A percentile compares a stretch with the other conserved stretches of the same genome.
These are phyloP conservation scores for Tribolium madens DNA, from an alignment of 1,140 invertebrate species.

Conservation along the genomic window DNA sequence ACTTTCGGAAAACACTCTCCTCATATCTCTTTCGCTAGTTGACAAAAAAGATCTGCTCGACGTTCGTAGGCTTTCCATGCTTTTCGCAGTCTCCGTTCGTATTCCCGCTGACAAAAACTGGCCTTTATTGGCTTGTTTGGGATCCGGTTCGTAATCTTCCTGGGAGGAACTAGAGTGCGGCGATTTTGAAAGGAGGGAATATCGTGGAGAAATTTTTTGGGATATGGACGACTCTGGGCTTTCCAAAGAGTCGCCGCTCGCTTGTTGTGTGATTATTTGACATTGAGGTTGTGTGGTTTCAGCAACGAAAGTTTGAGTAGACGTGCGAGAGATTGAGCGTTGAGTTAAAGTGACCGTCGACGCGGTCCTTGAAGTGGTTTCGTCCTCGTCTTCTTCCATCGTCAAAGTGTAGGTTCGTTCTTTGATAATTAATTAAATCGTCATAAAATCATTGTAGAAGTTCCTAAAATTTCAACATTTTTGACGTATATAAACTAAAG, in stretches of 20 bases:
- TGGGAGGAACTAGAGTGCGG: conserved; percentile 78
- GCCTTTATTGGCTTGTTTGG: conserved; percentile 68
- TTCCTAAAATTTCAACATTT: background rate
- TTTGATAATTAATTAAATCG: background rate
- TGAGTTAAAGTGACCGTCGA: conserved; percentile 62
- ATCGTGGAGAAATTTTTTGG: conserved; percentile 56
- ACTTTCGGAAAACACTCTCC: conserved; percentile 67
- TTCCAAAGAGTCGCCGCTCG: conserved; percentile 65
- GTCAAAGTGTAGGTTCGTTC: conserved; percentile 49
- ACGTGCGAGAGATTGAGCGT: conserved; percentile 55
- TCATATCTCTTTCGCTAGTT: conserved; percentile 75
- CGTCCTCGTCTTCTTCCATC: conserved; percentile 73
- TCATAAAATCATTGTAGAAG: conserved; percentile 29
- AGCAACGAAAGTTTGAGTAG: conserved; percentile 52
- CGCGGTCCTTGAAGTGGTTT: conserved; percentile 61
- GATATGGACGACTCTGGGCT: conserved; percentile 61
- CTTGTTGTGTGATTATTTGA: conserved; percentile 67
- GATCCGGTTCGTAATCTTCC: conserved; percentile 74
- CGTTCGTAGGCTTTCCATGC: conserved; percentile 76
- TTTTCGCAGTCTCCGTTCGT: conserved; percentile 73
- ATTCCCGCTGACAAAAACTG: conserved; percentile 71
- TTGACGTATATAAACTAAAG: background rate
- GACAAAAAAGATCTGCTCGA: conserved; percentile 69
- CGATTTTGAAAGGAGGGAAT: conserved; percentile 68
- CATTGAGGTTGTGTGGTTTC: conserved; percentile 59